Percentiles rank a stretch among this genome's conserved stretches.
These are phyloP conservation scores for Drosophila ananassae DNA, from an alignment of 1,140 invertebrate species.

Conservation along the genomic window DNA sequence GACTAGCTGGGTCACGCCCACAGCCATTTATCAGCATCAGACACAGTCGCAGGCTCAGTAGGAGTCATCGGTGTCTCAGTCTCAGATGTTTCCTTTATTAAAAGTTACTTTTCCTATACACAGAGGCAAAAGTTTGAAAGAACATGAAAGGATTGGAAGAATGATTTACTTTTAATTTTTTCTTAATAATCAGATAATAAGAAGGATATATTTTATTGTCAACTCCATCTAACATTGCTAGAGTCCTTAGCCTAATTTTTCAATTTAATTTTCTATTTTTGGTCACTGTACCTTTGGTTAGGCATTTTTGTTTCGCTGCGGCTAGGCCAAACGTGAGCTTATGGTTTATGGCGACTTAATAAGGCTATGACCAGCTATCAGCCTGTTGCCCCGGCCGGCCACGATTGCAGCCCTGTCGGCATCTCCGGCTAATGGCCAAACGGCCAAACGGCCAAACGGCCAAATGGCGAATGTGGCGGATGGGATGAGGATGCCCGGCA, in stretches of 20 bases:
- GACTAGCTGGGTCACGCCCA: conserved; percentile 66
- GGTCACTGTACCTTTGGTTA: conserved; percentile 4
- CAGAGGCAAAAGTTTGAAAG: neutral
- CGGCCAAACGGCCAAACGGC: conserved; percentile 12
- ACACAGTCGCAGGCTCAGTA: conserved; percentile 28
- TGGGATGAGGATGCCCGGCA: conserved; percentile 20
- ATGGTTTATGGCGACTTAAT: conserved; percentile 81
- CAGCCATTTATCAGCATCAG: conserved; percentile 73
- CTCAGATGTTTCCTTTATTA: conserved; percentile 75
- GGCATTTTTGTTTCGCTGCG: conserved; percentile 43
- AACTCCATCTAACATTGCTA: too few relatives aligned
- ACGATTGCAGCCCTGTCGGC: conserved; percentile 60
- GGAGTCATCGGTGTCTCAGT: conserved; percentile 41
- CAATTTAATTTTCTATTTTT: neutral
- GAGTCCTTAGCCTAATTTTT: too few relatives aligned
- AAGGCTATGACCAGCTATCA: conserved; percentile 67
- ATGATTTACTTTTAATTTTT: neutral
- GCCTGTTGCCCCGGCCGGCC: conserved; percentile 59
- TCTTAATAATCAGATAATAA: neutral
- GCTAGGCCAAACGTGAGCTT: conserved; percentile 71
- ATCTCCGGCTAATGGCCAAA: conserved; percentile 58
- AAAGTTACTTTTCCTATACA: conserved; percentile 48
- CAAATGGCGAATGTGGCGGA: conserved; percentile 28
- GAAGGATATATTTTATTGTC: neutral
- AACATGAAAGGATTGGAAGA: neutral